phyloP scores from a whole-genome alignment of 2,888 invertebrate genomes.

The Drosophila pegasa region DNA sequence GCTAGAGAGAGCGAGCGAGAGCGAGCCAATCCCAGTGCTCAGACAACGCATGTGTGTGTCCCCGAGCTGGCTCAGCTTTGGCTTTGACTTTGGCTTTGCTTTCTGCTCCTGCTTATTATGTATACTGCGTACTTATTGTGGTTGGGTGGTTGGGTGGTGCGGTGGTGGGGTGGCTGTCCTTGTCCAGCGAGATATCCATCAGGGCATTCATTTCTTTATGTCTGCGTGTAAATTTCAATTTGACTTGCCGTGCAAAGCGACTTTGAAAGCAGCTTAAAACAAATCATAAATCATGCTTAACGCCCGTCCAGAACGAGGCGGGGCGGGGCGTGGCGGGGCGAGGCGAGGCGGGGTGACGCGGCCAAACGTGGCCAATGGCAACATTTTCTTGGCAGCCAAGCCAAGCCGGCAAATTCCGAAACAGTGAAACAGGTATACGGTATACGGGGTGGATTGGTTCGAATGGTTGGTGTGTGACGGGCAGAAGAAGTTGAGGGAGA shows the following conservation, averaged over 20 bases:
- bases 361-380: constrained; percentile 29
- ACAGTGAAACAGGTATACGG: not conserved
- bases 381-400: constrained; percentile 55
- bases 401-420: not conserved
- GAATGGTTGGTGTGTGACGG: not conserved
- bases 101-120: constrained; percentile 47
- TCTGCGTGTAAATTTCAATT: constrained; percentile 74
- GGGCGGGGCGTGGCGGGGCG: too few relatives aligned
- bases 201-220: constrained; percentile 45
- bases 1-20: too few relatives aligned
- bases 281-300: constrained; percentile 80
- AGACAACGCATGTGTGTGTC: constrained; percentile 46
- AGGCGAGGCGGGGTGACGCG: constrained; percentile 28
- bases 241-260: constrained; percentile 65
- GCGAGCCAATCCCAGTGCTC: constrained; percentile 32
- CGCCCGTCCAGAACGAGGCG: constrained; percentile 39
- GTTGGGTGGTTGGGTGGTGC: constrained; percentile 3
- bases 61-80: constrained; percentile 41
- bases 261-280: constrained; percentile 68
- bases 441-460: not conserved
- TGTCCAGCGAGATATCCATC: constrained; percentile 46
- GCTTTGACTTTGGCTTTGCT: constrained; percentile 45
- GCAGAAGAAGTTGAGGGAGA: not conserved
- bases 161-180: not conserved
- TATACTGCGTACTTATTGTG: constrained; percentile 43